Conservation (phyloP, 2,113 vertebrate species). For the Bambusicola thoracicus region DNA sequence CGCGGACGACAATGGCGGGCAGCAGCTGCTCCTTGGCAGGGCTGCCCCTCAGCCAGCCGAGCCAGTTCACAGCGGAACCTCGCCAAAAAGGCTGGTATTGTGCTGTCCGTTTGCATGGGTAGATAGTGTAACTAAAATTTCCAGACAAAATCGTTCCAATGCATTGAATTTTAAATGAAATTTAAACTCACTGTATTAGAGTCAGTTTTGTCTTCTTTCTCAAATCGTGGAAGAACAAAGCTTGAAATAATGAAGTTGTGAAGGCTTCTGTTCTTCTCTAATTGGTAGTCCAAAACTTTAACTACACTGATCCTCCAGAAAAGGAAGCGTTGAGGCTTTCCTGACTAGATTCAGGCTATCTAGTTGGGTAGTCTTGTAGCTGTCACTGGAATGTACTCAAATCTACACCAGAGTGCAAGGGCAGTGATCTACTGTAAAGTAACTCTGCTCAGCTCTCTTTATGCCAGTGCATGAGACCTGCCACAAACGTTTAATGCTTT, state of each 20-base stretch:
- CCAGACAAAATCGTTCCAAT: background rate
- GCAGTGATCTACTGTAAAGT: background rate
- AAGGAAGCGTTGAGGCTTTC: background rate
- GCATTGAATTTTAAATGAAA: background rate
- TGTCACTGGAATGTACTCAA: background rate
- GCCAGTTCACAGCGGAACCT: too few species aligned
- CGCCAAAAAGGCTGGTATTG: too few species aligned
- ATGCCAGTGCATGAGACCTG: background rate
- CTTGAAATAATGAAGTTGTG: background rate
- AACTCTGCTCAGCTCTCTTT: background rate
- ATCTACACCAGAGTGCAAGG: rapidly evolving
- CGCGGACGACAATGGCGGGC: too few species aligned
- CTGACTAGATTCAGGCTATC: background rate
- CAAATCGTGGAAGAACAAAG: background rate
- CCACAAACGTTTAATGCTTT: background rate
- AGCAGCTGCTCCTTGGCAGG: too few species aligned
- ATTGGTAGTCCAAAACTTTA: background rate
- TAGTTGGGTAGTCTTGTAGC: background rate
- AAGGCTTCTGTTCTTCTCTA: background rate
- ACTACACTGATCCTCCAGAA: background rate
- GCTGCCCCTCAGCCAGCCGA: too few species aligned
- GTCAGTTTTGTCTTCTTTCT: background rate
- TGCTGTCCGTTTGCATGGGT: background rate
- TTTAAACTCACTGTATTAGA: background rate
- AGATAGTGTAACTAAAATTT: background rate